Percentiles rank a stretch among this genome's conserved stretches.
phyloP scores from a whole-genome alignment of 37 sponge, comb jelly and placozoan species.

The Agelas oroides region DNA sequence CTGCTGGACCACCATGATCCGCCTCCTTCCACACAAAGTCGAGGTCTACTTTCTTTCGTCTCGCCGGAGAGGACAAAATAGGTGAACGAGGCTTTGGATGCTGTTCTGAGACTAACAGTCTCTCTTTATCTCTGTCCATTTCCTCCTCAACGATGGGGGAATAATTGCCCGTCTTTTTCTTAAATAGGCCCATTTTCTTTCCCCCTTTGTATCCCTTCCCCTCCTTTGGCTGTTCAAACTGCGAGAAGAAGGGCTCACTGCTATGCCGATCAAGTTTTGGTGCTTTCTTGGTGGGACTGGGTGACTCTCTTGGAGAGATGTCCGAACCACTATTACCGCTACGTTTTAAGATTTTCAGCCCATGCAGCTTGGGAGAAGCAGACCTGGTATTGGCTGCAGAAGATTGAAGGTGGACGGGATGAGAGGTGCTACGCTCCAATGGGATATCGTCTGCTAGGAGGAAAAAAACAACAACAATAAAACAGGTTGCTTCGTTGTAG shows the following conservation, averaged over 20 bases:
- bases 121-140: not conserved
- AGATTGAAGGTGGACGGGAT: not conserved
- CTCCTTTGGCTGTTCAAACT: conserved; percentile 1
- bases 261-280: not conserved
- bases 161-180: conserved; percentile 7
- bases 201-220: not conserved
- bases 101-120: no score
- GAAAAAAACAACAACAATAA: no score
- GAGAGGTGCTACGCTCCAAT: not conserved
- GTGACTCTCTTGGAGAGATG: not conserved
- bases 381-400: not conserved
- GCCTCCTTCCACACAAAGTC: no score
- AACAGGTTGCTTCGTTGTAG: no score
- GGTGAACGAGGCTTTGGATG: not conserved
- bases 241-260: not conserved
- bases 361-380: not conserved
- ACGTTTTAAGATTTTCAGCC: not conserved
- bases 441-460: no score
- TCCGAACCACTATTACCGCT: not conserved
- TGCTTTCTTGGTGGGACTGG: not conserved
- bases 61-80: not conserved
- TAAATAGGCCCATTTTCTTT: not conserved
- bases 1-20: not conserved
- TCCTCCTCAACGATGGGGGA: not conserved
- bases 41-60: no score